phyloP scores from a whole-genome alignment of 2,888 invertebrate species.

The Azorinus chamasolen region DNA sequence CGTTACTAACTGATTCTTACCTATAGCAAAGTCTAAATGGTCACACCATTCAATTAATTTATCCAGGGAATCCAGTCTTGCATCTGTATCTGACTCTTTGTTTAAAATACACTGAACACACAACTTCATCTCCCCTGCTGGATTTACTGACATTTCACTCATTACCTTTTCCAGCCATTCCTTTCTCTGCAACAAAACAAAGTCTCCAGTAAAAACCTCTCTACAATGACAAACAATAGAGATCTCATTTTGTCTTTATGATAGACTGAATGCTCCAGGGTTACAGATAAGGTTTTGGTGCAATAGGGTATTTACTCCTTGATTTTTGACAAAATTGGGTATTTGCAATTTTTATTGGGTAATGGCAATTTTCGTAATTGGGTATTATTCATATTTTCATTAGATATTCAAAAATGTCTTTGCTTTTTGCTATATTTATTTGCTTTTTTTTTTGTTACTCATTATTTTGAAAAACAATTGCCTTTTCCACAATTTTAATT shows the following conservation, averaged over 20 bases:
- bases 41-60: constrained; percentile 91
- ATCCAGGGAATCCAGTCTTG: constrained; percentile 90
- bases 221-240: not conserved
- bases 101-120: constrained; percentile 89
- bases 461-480: no score
- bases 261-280: no score
- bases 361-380: no score
- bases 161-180: constrained; percentile 92
- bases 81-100: constrained; percentile 86
- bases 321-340: no score
- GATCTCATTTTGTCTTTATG: not conserved
- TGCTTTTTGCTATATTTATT: no score
- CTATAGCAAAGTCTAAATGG: constrained; percentile 93
- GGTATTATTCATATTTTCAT: no score
- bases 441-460: no score
- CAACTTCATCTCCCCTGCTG: constrained; percentile 90
- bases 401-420: no score
- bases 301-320: no score
- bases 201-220: not conserved
- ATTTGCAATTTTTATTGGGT: no score
- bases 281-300: no score
- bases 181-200: constrained; percentile 88
- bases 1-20: constrained; percentile 86
- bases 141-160: constrained; percentile 90
- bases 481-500: no score